These are phyloP conservation scores for Aphidius gifuensis DNA, from an alignment of 1,140 invertebrate species.

Conservation along the genomic window DNA sequence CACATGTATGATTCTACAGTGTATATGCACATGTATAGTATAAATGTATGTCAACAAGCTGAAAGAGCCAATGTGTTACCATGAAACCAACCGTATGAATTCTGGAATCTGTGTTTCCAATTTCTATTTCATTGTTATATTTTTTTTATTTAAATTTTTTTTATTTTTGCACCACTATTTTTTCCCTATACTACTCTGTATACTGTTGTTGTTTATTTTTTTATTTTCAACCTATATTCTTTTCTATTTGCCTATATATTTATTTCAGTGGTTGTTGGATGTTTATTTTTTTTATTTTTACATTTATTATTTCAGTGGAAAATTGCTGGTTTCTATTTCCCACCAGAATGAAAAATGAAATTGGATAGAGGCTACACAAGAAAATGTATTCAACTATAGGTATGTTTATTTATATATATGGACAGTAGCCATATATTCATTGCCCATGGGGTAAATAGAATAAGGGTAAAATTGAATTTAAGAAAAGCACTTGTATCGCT, in stretches of 20 bases:
- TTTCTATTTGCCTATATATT: no score
- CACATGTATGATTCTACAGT: slow-evolving; percentile 6
- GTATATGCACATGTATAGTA: no score
- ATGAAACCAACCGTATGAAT: background rate
- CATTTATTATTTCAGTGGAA: background rate
- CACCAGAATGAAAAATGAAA: slow-evolving; percentile 1
- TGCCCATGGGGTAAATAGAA: background rate
- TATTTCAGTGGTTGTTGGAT: no score
- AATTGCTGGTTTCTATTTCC: slow-evolving; percentile 1
- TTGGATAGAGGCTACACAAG: background rate
- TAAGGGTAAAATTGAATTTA: background rate
- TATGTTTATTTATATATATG: background rate
- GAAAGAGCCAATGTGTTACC: slow-evolving; percentile 9
- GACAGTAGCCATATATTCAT: no score
- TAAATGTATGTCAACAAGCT: slow-evolving; percentile 10
- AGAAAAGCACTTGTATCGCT: background rate
- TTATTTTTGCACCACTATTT: background rate
- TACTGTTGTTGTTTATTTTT: no score
- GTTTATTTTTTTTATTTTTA: no score
- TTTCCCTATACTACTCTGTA: no score
- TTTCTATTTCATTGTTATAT: background rate
- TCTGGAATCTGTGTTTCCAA: background rate
- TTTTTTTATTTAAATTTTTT: background rate
- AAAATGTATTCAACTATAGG: background rate
- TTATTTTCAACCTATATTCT: no score